Evolutionary conservation across 2,113 vertebrate species (phyloP), one percentile per base, ranked within the genome.

Genomic region (Prinia subflava): DNA sequence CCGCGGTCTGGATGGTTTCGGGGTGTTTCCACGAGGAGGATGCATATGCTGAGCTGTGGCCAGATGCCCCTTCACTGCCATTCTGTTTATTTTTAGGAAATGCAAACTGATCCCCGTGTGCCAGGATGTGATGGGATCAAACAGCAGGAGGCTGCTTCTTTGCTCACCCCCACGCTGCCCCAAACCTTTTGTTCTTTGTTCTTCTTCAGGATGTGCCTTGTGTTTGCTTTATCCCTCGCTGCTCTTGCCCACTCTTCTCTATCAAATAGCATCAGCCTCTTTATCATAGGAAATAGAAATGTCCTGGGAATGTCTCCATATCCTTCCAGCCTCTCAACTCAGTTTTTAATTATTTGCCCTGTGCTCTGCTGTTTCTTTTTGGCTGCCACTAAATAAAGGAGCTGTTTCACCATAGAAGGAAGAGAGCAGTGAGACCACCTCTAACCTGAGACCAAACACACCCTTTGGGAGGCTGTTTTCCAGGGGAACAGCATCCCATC

Each of bases 21-120:
- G 41, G 68, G 75, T 21, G 52, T 85, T 85, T 91, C 79, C 90
- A 64, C 0, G 0, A 78, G 83, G 77, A 85, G 50, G n/a, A 56
- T 7, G 6, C 75, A 65, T 21, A 5, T 7, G 68, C 78, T 85
- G 94, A 87, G 62, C 24, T 63, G 84, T 19, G 44, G 21, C 44
- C 68, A 74, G 92, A 83, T 93, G 89, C 90, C 95, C 62, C 71
- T 77, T 55, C 50, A 7, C 83, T 77, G 92, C 88, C 9, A 17
- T 55, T 65, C 76, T 83, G 83, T 94, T 95, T 94, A 89, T 93
- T 95, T 95, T 94, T 92, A 83, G 94, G 83, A 80, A 80, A 69
- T 55, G 95, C 90, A 88, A 90, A 37, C 88, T 30, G 83, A 93
- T 88, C 59, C 42, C 47, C 2, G 1, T 92, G 57, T 88, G 86